Percentiles rank a stretch among this genome's conserved stretches.
Evolutionary conservation across 2,113 vertebrate species (phyloP).

Genomic region (Taxidea taxus): DNA sequence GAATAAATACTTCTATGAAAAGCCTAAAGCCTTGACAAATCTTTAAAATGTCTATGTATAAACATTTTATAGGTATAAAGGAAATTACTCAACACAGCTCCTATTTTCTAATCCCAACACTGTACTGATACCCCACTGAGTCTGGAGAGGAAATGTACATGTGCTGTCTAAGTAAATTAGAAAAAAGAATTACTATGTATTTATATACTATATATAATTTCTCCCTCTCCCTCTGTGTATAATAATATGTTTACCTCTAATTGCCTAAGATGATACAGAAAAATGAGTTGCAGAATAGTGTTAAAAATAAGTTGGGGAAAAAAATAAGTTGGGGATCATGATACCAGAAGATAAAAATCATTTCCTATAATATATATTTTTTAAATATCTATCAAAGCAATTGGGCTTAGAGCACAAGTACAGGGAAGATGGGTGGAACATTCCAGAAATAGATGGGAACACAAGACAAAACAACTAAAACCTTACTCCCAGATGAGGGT

Average conservation of each 20-base stretch:
- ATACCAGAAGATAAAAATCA: not conserved
- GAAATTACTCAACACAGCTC: not conserved
- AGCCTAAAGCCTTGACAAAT: not conserved
- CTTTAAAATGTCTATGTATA: not conserved
- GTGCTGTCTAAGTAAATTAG: not conserved
- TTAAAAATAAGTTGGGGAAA: not conserved
- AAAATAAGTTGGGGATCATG: not conserved
- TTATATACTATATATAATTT: not conserved
- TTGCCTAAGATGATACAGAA: not conserved
- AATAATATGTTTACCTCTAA: not conserved
- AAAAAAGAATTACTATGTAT: not conserved
- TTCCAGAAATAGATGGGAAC: not conserved
- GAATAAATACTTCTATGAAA: not conserved
- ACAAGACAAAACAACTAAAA: not conserved
- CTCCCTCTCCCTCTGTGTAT: not conserved
- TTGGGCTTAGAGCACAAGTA: not conserved
- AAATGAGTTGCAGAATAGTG: not conserved
- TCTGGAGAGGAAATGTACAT: not conserved
- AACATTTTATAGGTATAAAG: not conserved
- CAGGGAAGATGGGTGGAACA: not conserved
- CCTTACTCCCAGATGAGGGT: not conserved
- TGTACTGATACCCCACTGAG: not conserved
- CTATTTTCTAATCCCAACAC: not conserved
- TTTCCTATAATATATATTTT: not conserved
- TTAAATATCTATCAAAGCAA: not conserved